A percentile compares a stretch with the other conserved stretches of the same genome.
phyloP scores from a whole-genome alignment of 2,888 invertebrate species.

The Apamea sordens region DNA sequence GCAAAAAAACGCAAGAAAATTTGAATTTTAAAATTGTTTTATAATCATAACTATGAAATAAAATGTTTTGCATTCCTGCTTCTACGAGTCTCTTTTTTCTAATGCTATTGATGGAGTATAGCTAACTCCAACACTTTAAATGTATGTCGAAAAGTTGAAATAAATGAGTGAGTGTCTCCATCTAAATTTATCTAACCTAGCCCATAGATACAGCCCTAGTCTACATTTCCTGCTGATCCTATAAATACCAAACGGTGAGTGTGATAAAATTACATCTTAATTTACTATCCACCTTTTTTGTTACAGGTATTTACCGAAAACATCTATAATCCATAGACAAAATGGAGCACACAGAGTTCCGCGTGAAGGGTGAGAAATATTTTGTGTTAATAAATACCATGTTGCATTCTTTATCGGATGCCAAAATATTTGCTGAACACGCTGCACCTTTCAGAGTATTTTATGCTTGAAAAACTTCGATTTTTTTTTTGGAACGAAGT shows the following conservation, averaged over 20 bases:
- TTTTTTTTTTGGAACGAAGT: no score
- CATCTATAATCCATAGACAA: slow-evolving; percentile 20
- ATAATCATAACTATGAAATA: no score
- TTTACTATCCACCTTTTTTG: slow-evolving; percentile 28
- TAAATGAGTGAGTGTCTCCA: no score
- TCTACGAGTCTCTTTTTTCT: no score
- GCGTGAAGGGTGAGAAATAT: slow-evolving; percentile 80
- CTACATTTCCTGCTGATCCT: neutral
- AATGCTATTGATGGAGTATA: no score
- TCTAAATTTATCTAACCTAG: neutral
- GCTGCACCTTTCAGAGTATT: no score
- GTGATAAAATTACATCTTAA: neutral
- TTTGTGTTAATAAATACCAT: neutral
- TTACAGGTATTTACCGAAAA: slow-evolving; percentile 72
- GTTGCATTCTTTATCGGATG: neutral
- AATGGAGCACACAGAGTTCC: slow-evolving; percentile 85
- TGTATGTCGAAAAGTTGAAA: no score
- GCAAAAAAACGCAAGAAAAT: no score
- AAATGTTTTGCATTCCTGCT: no score
- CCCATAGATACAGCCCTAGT: neutral
- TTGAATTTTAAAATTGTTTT: no score
- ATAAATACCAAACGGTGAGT: neutral
- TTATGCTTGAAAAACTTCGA: neutral
- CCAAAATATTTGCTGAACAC: neutral
- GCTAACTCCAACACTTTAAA: no score